Conservation (phyloP, 2,797 vertebrate genomes). For the Emys orbicularis region DNA sequence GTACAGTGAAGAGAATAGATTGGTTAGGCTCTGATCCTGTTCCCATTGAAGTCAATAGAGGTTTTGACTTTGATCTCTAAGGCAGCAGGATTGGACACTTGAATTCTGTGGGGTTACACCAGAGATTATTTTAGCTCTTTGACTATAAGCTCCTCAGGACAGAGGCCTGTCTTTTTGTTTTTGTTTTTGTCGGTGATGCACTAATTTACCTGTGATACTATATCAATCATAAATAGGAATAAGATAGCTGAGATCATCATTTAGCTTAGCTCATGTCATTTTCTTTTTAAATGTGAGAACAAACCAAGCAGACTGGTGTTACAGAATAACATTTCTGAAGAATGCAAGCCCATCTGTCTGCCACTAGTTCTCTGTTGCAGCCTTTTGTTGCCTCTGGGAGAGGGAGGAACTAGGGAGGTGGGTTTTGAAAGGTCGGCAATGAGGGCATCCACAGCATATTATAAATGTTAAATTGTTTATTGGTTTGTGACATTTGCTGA, state of each 20-base stretch:
- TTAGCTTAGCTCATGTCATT: neutral
- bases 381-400: accelerated
- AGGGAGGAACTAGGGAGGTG: neutral
- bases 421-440: neutral
- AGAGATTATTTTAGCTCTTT: neutral
- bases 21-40: neutral
- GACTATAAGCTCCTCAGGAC: neutral
- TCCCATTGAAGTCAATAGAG: neutral
- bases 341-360: neutral
- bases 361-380: neutral
- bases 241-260: neutral
- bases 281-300: neutral
- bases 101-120: neutral
- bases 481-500: constrained; percentile 43
- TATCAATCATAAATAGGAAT: neutral
- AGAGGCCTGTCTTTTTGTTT: neutral
- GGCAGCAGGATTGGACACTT: neutral
- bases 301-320: neutral
- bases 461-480: constrained; percentile 56
- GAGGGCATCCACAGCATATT: neutral
- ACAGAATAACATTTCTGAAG: neutral
- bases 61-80: neutral
- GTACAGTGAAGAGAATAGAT: neutral
- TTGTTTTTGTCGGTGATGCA: neutral
- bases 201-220: neutral